A percentile compares a stretch with the other conserved stretches of the same genome.
Evolutionary conservation across 2,113 vertebrate species (phyloP).

Genomic region (Guaruba guarouba): DNA sequence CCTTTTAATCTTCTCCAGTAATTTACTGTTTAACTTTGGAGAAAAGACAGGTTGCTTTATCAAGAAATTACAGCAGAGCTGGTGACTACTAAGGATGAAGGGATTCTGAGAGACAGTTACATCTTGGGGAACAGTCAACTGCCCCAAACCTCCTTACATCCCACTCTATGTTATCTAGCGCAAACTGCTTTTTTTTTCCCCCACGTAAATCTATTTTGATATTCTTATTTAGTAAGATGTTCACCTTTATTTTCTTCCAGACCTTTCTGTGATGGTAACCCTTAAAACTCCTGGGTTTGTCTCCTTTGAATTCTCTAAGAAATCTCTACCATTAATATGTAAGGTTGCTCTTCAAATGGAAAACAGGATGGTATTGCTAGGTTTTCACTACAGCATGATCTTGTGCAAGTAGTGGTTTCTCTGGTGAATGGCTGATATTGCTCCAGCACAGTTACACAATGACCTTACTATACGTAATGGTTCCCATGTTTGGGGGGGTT

Average conservation of each 20-base stretch:
- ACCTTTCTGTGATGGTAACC: not conserved
- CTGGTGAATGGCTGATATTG: not conserved
- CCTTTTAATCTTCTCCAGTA: not conserved
- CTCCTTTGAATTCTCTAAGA: not conserved
- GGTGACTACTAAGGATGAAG: not conserved
- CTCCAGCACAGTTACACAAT: not conserved
- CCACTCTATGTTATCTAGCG: not conserved
- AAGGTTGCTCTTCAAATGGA: not conserved
- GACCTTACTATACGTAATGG: fast-evolving
- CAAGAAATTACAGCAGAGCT: not conserved
- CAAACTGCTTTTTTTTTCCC: not conserved
- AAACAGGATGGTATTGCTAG: not conserved
- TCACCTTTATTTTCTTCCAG: not conserved
- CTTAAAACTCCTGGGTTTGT: not conserved
- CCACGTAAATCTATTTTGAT: not conserved
- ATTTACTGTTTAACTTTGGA: not conserved
- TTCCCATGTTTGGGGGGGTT: not conserved
- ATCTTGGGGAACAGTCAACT: not conserved
- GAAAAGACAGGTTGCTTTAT: not conserved
- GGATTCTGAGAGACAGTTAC: not conserved
- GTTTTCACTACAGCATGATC: not conserved
- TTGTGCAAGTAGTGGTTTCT: not conserved
- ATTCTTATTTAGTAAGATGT: not conserved
- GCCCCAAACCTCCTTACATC: not conserved
- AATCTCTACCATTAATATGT: not conserved